Conservation (phyloP, 53 echinoderm and acorn worm genomes). For the Apostichopus leukothele region DNA sequence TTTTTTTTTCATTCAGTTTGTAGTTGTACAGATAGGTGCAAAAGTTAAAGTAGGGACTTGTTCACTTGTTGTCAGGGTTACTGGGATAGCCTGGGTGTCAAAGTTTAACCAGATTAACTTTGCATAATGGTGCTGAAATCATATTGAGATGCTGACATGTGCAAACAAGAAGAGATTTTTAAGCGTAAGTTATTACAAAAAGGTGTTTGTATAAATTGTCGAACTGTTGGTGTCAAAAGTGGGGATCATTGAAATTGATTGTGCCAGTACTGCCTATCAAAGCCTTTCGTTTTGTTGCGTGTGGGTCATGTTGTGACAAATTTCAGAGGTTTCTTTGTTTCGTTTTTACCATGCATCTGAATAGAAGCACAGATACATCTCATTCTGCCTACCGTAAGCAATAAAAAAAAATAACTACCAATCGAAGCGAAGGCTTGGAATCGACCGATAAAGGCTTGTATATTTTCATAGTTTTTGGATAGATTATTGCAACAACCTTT, state of each 20-base stretch:
- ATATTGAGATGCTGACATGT: not conserved
- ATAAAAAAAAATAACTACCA: not conserved
- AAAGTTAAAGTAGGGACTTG: not conserved
- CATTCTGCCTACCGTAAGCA: not conserved
- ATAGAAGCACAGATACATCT: not conserved
- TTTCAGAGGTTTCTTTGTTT: not conserved
- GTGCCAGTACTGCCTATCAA: conserved; percentile 37
- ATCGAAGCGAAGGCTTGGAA: not conserved
- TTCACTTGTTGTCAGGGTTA: too few species aligned
- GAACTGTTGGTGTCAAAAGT: not conserved
- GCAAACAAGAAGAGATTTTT: not conserved
- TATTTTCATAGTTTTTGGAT: not conserved
- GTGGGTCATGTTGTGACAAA: not conserved
- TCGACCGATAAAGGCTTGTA: not conserved
- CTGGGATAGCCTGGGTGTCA: too few species aligned
- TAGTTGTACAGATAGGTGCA: not conserved
- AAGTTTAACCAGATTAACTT: too few species aligned
- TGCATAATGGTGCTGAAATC: not conserved
- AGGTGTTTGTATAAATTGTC: not conserved
- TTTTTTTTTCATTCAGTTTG: not conserved
- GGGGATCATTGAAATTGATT: not conserved
- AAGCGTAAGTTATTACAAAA: not conserved
- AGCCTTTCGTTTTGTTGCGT: not conserved
- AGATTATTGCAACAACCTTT: not conserved
- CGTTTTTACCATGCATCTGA: not conserved